Evolutionary conservation across 2,888 invertebrate genomes (phyloP).

Genomic region (Acholoe squamosa): DNA sequence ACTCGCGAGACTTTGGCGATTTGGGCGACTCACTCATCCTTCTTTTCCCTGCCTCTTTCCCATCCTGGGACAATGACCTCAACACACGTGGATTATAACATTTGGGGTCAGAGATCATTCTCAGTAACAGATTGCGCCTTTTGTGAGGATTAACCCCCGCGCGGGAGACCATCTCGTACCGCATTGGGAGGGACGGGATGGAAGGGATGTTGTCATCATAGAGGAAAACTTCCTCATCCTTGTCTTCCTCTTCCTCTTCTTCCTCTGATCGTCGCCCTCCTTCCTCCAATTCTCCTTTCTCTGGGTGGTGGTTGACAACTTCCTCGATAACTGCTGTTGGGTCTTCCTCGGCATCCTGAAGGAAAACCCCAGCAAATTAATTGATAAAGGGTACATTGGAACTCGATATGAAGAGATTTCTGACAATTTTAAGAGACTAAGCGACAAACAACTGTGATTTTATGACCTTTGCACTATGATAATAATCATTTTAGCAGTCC

Average conservation of each 20-base stretch:
- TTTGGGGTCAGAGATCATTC: constrained; percentile 83
- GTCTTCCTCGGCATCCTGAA: neutral
- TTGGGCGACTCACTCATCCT: neutral
- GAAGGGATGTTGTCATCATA: constrained; percentile 73
- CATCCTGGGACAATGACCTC: constrained; percentile 77
- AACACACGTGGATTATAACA: constrained; percentile 82
- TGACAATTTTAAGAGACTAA: too few relatives aligned
- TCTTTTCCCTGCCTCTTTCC: constrained; percentile 32
- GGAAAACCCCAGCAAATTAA: too few relatives aligned
- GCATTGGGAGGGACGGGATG: constrained; percentile 69
- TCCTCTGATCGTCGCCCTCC: neutral
- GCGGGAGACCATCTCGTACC: constrained; percentile 9
- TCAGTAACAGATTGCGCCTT: constrained; percentile 80
- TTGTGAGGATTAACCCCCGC: constrained; percentile 66
- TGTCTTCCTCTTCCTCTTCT: constrained; percentile 67
- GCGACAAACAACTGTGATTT: too few relatives aligned
- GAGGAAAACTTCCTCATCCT: constrained; percentile 74
- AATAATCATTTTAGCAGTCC: too few relatives aligned
- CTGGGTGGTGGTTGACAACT: constrained; percentile 22
- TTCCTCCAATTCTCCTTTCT: neutral
- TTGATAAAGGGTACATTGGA: too few relatives aligned
- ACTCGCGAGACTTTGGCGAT: constrained; percentile 2
- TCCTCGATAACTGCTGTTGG: neutral
- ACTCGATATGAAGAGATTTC: too few relatives aligned
- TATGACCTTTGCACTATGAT: too few relatives aligned